These are phyloP conservation scores for Drosophila asahinai DNA, from an alignment of 1,140 invertebrate genomes.

Conservation along the genomic window DNA sequence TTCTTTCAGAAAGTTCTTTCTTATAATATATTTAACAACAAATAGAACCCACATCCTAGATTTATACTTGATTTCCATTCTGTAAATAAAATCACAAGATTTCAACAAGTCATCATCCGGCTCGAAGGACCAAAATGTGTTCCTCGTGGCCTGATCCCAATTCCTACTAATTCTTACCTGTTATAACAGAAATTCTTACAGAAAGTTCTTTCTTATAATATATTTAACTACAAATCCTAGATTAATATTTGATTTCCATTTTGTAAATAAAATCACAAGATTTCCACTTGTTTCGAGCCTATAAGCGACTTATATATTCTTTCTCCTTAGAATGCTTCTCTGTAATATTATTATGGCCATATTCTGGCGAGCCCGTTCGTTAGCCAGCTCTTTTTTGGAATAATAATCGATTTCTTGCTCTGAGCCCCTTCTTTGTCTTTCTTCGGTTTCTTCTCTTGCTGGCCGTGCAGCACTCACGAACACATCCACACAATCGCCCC, in stretches of 20 bases:
- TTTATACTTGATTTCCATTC: not conserved
- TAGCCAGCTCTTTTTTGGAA: constrained; percentile 55
- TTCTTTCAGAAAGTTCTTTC: too few species aligned
- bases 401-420: constrained; percentile 77
- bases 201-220: too few species aligned
- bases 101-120: not conserved
- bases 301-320: not conserved
- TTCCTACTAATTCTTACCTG: too few species aligned
- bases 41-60: too few species aligned
- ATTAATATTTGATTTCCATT: not conserved
- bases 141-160: too few species aligned
- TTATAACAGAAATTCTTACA: too few species aligned
- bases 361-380: constrained; percentile 39
- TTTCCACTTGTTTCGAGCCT: not conserved
- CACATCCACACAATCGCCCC: constrained; percentile 36
- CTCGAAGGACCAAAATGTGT: too few species aligned
- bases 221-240: not conserved
- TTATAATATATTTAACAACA: too few species aligned
- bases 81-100: constrained; percentile 9
- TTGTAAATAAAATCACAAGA: constrained; percentile 8
- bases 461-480: constrained; percentile 19
- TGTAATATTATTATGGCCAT: constrained; percentile 25
- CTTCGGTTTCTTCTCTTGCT: constrained; percentile 13
- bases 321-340: constrained; percentile 17
- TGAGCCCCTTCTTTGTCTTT: constrained; percentile 41